Evolutionary conservation across 1,140 invertebrate species (phyloP).

Genomic region (Reticulitermes speratus): DNA sequence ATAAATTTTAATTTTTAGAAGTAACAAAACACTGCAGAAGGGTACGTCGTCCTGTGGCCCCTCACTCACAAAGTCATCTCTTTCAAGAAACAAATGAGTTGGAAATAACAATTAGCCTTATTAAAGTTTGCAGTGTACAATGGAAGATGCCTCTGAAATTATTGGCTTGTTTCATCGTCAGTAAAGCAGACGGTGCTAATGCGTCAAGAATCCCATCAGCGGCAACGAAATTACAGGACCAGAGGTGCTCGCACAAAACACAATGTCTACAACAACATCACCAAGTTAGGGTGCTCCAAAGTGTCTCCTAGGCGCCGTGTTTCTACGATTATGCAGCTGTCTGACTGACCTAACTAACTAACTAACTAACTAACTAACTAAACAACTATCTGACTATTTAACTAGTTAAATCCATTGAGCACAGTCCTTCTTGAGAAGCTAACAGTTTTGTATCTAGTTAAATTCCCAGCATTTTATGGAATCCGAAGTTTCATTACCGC

Average conservation of each 20-base stretch:
- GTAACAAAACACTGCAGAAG: not conserved
- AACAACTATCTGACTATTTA: too few species aligned
- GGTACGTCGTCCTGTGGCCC: not conserved
- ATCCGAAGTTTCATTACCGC: too few species aligned
- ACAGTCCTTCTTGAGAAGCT: too few species aligned
- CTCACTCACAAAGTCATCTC: not conserved
- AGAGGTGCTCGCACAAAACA: not conserved
- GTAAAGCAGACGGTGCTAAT: not conserved
- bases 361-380: too few species aligned
- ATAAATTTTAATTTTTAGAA: too few species aligned
- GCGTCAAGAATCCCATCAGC: conserved; percentile 1
- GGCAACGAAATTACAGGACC: conserved; percentile 9
- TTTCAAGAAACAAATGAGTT: not conserved
- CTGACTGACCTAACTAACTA: too few species aligned
- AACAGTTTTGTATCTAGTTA: too few species aligned
- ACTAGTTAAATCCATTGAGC: too few species aligned
- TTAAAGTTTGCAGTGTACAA: not conserved
- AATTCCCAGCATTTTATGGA: too few species aligned
- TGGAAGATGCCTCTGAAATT: not conserved
- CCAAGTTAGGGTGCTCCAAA: conserved; percentile 2
- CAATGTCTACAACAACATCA: conserved; percentile 18
- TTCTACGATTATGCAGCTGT: too few species aligned
- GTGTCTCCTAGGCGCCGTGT: not conserved
- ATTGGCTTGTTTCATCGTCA: conserved; percentile 6
- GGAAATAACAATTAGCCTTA: not conserved